Conservation (phyloP, 2,797 vertebrate genomes). For the Phrynocephalus vlangalii region DNA sequence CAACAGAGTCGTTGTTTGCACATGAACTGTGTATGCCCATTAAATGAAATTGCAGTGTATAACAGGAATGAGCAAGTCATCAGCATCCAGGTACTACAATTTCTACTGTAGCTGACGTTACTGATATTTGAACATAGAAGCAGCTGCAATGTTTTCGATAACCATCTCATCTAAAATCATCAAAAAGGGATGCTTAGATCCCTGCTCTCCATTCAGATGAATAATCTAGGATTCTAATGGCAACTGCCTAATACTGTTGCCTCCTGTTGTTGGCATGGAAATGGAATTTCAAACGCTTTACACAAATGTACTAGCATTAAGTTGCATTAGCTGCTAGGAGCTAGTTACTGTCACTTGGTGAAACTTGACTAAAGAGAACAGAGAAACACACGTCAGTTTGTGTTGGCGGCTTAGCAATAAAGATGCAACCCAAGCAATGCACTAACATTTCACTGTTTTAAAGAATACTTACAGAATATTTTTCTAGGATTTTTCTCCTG, state of each 20-base stretch:
- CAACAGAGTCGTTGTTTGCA: neutral
- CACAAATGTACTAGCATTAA: neutral
- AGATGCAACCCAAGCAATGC: neutral
- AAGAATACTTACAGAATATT: neutral
- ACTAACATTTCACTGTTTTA: neutral
- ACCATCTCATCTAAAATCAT: neutral
- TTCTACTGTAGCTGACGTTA: neutral
- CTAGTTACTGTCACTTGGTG: slow-evolving; percentile 2
- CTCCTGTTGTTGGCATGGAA: neutral
- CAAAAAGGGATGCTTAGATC: neutral
- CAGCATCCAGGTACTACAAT: no score
- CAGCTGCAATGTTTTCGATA: neutral
- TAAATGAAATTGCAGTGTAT: neutral
- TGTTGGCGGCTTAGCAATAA: neutral
- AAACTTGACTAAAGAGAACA: neutral
- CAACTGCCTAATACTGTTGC: neutral
- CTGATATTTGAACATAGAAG: neutral
- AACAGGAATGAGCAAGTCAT: neutral
- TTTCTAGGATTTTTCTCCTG: neutral
- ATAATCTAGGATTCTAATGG: slow-evolving; percentile 4
- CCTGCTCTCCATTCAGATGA: neutral
- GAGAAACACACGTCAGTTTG: neutral
- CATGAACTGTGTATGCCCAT: neutral
- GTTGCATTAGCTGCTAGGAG: neutral
- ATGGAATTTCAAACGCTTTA: slow-evolving; percentile 23